Conservation (phyloP, 1,140 invertebrate genomes). For the honey bee (Apis mellifera) region DNA sequence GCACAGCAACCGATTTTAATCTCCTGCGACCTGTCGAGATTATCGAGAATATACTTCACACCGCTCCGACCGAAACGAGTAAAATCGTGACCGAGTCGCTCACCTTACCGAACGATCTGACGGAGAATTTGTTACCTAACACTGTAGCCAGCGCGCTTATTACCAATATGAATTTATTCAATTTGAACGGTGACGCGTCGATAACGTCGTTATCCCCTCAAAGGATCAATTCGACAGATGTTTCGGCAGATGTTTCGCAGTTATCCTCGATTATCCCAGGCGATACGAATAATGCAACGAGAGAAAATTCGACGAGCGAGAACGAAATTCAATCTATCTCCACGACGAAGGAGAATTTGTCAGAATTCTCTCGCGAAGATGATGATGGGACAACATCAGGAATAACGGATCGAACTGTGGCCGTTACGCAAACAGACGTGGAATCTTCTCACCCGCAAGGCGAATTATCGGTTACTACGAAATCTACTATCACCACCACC, state of each 20-base stretch:
- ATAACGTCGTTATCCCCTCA: neutral
- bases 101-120: neutral
- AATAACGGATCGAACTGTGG: neutral
- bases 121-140: neutral
- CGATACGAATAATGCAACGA: no score
- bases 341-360: neutral
- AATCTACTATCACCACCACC: neutral
- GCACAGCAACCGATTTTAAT: neutral
- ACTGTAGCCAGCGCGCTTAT: constrained; percentile 24
- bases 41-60: constrained; percentile 12
- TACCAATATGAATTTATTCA: neutral
- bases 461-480: neutral
- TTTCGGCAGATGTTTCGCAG: neutral
- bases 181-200: neutral
- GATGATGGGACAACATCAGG: neutral
- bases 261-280: neutral
- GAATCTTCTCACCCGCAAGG: neutral
- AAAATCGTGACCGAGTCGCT: neutral
- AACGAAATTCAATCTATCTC: neutral
- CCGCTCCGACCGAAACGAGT: neutral
- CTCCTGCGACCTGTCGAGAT: neutral
- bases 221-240: neutral
- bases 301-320: no score
- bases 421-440: neutral
- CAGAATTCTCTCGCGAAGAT: neutral